phyloP scores from a whole-genome alignment of 2,888 invertebrate species.

The Habrosyne pyritoides region DNA sequence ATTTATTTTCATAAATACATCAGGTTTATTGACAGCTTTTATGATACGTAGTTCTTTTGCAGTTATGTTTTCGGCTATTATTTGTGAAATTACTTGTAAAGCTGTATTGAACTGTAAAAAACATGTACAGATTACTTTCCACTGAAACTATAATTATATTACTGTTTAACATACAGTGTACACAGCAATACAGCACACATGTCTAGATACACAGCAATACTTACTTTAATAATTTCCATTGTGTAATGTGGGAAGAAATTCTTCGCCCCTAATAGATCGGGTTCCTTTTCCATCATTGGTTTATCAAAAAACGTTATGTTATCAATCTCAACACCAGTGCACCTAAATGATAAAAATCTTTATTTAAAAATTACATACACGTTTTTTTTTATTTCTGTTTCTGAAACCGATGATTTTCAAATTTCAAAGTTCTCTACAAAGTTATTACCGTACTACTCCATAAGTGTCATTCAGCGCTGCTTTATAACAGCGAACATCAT shows the following conservation, averaged over 20 bases:
- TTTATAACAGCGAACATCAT: conserved; percentile 22
- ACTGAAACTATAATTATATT: background rate
- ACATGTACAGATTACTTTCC: background rate
- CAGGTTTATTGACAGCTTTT: conserved; percentile 30
- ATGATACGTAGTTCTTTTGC: conserved; percentile 31
- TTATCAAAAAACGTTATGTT: conserved; percentile 37
- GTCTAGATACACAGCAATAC: conserved; percentile 15
- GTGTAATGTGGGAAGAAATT: conserved; percentile 40
- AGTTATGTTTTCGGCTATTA: conserved; percentile 44
- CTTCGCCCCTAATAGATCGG: conserved; percentile 30
- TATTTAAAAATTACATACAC: background rate
- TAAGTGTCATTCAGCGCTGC: conserved; percentile 19
- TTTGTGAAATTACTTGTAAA: conserved; percentile 50
- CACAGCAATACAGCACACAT: conserved; percentile 6
- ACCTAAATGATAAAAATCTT: background rate
- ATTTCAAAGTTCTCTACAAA: background rate
- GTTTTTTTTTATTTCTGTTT: background rate
- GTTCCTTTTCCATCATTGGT: conserved; percentile 21
- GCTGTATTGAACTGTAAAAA: conserved; percentile 45
- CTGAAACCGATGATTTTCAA: too few relatives aligned
- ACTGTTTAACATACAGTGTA: background rate
- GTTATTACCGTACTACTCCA: background rate
- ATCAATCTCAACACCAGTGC: conserved; percentile 15
- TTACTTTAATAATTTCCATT: conserved; percentile 41
- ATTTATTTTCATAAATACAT: conserved; percentile 31